Evolutionary conservation across 2,888 invertebrate species (phyloP), one percentile per base, ranked within the genome.

Genomic region (Esperia sulphurella): DNA sequence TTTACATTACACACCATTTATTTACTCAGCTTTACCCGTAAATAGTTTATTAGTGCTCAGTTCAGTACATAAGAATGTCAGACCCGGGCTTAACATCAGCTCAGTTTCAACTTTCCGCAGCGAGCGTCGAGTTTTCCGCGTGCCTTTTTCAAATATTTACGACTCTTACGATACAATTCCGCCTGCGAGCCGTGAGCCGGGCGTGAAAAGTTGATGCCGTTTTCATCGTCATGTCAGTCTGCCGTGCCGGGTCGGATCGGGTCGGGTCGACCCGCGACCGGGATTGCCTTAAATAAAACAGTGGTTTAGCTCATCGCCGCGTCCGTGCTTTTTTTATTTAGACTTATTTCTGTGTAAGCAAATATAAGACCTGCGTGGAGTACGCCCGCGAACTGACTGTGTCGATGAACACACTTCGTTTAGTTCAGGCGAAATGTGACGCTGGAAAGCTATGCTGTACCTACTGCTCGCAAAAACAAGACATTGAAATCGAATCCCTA

Each of bases 101-200:
- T 7, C 14, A 39, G 54, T 54, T 56, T 50, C 48, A 56, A 54
- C 56, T 55, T 53, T 49, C 49, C 48, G 49, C 52, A 46, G 46
- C 49, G 50, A 45, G 50, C 29, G 43, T 51, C 54, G 48, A 45
- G 52, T 50, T 51, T 56, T 58, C 49, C 48, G 52, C 21, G 54
- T 59, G 61, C 55, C 54, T 59, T 60, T 68, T 66, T 78, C 60
- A 75, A 79, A 75, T 78, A 77, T 79, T 78, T 70, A 79, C 68
- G 58, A 58, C 54, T 57, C 56, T 54, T 49, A 51, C 62, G 59
- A 72, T 73, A 70, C 68, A 67, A 72, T 71, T 65, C 64, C 57
- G 56, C 54, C 50, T 46, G 54, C 52, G 51, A 51, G 53, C 58
- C 60, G 61, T 56, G 59, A 58, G 63, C 43, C 53, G 40, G 47